Conservation (phyloP, 2,797 vertebrate genomes). For the Agapornis canus region DNA sequence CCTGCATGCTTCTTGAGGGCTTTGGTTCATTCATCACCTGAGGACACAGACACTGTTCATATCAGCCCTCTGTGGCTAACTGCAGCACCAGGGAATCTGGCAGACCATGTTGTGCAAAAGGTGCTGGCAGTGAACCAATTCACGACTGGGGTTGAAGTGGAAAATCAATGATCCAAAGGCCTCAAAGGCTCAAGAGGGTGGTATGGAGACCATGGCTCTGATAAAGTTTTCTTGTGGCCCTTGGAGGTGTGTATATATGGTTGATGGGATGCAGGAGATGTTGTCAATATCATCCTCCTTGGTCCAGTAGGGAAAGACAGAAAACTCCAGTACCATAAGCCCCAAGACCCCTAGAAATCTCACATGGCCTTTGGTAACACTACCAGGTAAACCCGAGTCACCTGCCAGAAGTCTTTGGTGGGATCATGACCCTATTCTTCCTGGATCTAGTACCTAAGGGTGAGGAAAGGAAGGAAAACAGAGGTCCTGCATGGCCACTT, state of each 20-base stretch:
- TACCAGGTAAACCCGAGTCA: background rate
- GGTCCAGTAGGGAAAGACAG: background rate
- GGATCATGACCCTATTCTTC: background rate
- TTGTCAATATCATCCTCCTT: background rate
- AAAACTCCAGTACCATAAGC: background rate
- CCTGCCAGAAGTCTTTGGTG: background rate
- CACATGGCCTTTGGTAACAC: background rate
- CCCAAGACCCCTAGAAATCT: background rate
- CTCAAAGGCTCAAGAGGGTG: background rate
- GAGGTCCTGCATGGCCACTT: background rate
- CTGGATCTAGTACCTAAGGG: background rate
- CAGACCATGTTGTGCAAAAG: background rate
- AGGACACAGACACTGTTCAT: background rate
- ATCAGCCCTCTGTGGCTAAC: background rate
- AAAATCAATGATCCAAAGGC: background rate
- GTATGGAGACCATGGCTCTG: background rate
- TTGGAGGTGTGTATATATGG: background rate
- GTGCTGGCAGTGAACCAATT: background rate
- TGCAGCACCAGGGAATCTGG: background rate
- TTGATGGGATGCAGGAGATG: background rate
- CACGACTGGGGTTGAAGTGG: background rate
- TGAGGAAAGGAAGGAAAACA: background rate
- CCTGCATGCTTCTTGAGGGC: fast-evolving
- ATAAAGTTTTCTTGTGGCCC: background rate
- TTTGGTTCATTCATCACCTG: background rate